These are phyloP conservation scores for Cardiocondyla obscurior DNA, from an alignment of 1,140 invertebrate genomes.

Conservation along the genomic window DNA sequence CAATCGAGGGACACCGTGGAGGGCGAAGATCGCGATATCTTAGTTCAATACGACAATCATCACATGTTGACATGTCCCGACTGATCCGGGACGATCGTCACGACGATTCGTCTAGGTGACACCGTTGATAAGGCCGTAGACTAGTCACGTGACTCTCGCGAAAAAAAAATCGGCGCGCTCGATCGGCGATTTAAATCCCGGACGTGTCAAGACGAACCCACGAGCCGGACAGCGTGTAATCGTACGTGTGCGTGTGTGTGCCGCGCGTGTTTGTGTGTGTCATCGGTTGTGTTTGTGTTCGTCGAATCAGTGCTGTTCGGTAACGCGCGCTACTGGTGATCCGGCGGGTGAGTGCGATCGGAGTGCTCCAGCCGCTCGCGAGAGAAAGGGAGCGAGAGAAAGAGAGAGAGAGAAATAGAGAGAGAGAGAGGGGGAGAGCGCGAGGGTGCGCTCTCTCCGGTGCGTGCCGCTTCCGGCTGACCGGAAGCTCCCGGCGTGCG, in stretches of 20 bases:
- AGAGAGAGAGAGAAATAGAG: neutral
- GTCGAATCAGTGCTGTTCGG: conserved; percentile 70
- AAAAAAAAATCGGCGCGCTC: neutral
- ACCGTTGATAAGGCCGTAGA: neutral
- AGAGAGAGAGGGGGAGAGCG: neutral
- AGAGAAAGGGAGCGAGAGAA: neutral
- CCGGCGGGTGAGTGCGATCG: conserved; percentile 67
- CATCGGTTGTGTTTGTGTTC: conserved; percentile 64
- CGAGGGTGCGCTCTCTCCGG: conserved; percentile 57
- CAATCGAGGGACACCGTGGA: neutral
- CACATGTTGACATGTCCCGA: neutral
- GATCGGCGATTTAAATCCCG: conserved; percentile 9
- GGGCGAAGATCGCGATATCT: neutral
- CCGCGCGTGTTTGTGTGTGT: conserved; percentile 39
- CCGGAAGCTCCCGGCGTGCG: conserved; percentile 62
- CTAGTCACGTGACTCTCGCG: conserved; percentile 36
- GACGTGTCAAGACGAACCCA: conserved; percentile 6
- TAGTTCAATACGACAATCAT: too few species aligned
- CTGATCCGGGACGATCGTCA: neutral
- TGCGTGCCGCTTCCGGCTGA: conserved; percentile 58
- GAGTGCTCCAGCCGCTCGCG: conserved; percentile 53
- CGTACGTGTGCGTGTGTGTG: conserved; percentile 19
- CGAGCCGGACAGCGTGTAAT: conserved; percentile 22
- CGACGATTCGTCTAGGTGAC: neutral
- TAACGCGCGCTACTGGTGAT: conserved; percentile 65